Base-by-base conservation (phyloP, 2,797 vertebrate species). In the Intellagama lesueurii region DNA sequence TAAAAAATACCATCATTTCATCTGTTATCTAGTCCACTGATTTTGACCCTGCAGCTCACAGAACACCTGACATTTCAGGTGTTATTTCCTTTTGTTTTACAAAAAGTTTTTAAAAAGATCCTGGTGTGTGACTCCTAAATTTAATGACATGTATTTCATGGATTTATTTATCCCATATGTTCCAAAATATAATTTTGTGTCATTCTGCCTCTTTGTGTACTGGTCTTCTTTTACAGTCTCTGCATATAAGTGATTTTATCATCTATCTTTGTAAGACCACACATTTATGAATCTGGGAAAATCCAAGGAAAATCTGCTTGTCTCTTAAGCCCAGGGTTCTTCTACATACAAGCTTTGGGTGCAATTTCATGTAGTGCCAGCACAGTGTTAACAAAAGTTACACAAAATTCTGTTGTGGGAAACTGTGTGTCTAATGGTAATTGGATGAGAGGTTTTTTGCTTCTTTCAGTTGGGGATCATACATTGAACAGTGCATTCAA, bases 161-260 rank as follows among this genome's bases (percentile, higher is more conserved):
- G 72, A 85, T 85, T 89, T 89, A 93, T 95, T 95, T 94, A 93
- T 95, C 91, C 92, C 82, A 78, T 93, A 92, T 91, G 90, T 95
- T 95, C 93, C 92, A 90, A 95, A 96, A 96, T 95, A 96, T 94
- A 96, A 94, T 93, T 80, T 94, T 94, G 91, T 96, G 95, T 95
- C 93, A 95, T 94, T 91, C 77, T 81, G 85, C 89, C 0, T 84
- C 49, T 47, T 64, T 66, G 68, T 47, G 91, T 0, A 84, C 92
- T 86, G 6, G 91, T 89, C 80, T n/a, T 90, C 88, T 95, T 75
- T 35, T 16, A 40, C 28, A 75, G 14, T 64, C 19, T 64, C 17
- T 64, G 16, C 14, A 64, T 64, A 2, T 64, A 64, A 64, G 60
- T 64, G 60, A 17, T 64, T 17, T 11, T 64, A 64, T 64, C 60